Conservation (phyloP, 2,797 vertebrate genomes). For the Sebastes matsubarae region DNA sequence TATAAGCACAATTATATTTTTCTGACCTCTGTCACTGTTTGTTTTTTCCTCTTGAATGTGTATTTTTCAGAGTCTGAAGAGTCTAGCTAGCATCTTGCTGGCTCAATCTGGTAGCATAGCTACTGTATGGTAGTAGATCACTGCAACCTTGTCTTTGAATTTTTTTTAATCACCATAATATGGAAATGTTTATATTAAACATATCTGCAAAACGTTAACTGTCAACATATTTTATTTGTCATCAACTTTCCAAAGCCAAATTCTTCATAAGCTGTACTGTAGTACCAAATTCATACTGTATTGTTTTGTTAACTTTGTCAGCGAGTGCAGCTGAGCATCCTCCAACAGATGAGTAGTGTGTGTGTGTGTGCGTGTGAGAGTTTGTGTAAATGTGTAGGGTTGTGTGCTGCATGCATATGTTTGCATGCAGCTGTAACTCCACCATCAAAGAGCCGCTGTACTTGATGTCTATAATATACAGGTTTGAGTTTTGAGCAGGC, state of each 20-base stretch:
- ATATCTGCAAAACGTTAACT: too few species aligned
- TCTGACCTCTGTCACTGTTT: neutral
- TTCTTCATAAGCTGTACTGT: neutral
- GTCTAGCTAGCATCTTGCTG: neutral
- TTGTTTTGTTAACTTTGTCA: conserved; percentile 6
- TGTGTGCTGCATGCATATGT: conserved; percentile 14
- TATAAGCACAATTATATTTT: neutral
- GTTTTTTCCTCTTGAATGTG: neutral
- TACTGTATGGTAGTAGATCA: neutral
- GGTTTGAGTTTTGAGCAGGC: conserved; percentile 38
- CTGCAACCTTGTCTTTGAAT: too few species aligned
- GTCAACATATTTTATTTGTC: too few species aligned
- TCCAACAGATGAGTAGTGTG: conserved; percentile 9
- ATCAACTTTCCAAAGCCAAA: neutral
- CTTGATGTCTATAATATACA: conserved; percentile 30
- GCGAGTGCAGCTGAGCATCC: conserved; percentile 22
- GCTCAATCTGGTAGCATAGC: neutral
- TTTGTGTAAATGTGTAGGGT: neutral
- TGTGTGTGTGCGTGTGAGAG: neutral
- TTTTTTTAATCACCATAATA: too few species aligned
- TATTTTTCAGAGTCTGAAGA: neutral
- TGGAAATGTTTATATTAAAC: too few species aligned
- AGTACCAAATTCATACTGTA: neutral
- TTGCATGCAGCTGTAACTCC: conserved; percentile 53
- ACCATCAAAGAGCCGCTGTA: conserved; percentile 41